Evolutionary conservation across 1,140 invertebrate species (phyloP).

Genomic region (Muscidifurax raptorellus): DNA sequence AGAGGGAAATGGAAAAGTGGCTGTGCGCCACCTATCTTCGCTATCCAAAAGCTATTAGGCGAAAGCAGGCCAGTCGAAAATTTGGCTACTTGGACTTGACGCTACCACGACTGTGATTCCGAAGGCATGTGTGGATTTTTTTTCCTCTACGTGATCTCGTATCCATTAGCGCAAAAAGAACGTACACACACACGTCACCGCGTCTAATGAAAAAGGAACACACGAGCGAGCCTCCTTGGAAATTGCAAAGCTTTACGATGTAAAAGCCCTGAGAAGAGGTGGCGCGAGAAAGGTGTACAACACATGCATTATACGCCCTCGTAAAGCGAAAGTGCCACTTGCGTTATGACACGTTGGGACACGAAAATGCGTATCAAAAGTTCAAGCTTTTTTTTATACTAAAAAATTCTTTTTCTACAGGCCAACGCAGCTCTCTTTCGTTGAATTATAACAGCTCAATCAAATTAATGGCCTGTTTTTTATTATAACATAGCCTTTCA

Average conservation of each 20-base stretch:
- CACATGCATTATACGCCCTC: too few species aligned
- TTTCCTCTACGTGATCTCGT: background rate
- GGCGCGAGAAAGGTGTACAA: background rate
- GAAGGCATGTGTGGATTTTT: background rate
- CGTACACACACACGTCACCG: background rate
- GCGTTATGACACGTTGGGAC: too few species aligned
- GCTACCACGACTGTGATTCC: too few species aligned
- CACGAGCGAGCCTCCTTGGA: background rate
- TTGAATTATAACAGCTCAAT: background rate
- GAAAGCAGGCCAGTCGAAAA: too few species aligned
- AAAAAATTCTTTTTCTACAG: too few species aligned
- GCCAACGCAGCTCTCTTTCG: too few species aligned
- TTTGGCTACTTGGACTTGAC: too few species aligned
- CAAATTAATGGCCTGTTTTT: background rate
- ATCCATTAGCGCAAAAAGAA: background rate
- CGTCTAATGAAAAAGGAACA: conserved; percentile 15
- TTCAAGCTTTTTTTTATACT: background rate
- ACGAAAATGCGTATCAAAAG: background rate
- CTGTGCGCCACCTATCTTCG: too few species aligned
- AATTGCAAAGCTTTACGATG: conserved; percentile 16
- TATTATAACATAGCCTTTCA: background rate
- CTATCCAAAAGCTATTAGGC: too few species aligned
- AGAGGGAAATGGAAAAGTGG: too few species aligned
- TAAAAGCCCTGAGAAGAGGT: background rate
- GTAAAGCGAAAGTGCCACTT: too few species aligned